phyloP scores from a whole-genome alignment of 2,113 vertebrate species.

The Nicator chloris region DNA sequence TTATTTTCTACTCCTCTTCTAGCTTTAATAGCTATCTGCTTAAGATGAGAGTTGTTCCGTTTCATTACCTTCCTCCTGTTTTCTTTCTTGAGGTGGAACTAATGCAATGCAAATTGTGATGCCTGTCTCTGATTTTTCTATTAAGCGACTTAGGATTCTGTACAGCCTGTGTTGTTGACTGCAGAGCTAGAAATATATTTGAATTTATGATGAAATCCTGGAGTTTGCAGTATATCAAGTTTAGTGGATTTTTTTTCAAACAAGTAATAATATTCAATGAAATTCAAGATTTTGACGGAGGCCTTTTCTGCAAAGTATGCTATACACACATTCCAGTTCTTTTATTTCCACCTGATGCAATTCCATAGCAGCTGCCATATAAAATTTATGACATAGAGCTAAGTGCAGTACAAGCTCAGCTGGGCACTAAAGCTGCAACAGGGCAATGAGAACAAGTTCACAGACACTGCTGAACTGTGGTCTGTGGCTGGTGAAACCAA shows the following conservation, averaged over 20 bases:
- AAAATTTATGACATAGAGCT: neutral
- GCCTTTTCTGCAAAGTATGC: neutral
- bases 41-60: constrained; percentile 66
- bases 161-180: constrained; percentile 21
- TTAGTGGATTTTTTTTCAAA: neutral
- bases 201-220: constrained; percentile 43
- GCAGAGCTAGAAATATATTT: constrained; percentile 34
- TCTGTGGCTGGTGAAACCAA: neutral
- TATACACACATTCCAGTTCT: neutral
- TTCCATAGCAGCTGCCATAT: neutral
- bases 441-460: neutral
- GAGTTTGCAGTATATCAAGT: neutral
- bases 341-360: neutral
- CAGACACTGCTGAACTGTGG: neutral
- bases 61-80: constrained; percentile 71
- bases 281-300: neutral
- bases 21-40: constrained; percentile 68
- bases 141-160: constrained; percentile 35
- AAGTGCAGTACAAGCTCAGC: neutral
- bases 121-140: constrained; percentile 66
- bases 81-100: constrained; percentile 70
- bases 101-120: constrained; percentile 62
- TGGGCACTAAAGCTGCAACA: neutral
- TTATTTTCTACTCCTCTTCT: constrained; percentile 69
- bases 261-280: neutral